These are phyloP conservation scores for Calidris pugnax DNA, from an alignment of 2,113 vertebrate species.

Conservation along the genomic window DNA sequence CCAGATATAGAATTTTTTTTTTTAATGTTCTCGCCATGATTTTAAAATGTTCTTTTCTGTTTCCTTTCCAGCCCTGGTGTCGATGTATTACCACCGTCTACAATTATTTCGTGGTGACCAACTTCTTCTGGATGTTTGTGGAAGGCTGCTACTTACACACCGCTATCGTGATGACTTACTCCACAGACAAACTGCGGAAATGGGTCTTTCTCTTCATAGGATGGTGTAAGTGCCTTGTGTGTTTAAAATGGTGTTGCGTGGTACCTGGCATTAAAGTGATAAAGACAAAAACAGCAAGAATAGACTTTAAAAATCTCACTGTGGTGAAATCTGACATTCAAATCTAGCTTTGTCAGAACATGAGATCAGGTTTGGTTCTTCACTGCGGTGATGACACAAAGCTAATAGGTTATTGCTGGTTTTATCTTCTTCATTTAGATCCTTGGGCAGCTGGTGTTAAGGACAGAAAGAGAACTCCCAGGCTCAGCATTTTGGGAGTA, in stretches of 20 bases:
- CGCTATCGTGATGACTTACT: slow-evolving; percentile 97
- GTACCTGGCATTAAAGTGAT: neutral
- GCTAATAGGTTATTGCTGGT: neutral
- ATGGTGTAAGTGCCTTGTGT: slow-evolving; percentile 87
- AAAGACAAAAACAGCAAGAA: neutral
- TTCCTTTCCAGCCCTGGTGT: slow-evolving; percentile 88
- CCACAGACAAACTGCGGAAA: slow-evolving; percentile 92
- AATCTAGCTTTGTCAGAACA: neutral
- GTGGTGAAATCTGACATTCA: neutral
- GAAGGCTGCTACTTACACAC: slow-evolving; percentile 98
- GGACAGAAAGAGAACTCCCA: neutral
- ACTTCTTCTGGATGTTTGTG: slow-evolving; percentile 99
- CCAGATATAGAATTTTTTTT: neutral
- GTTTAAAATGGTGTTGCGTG: neutral
- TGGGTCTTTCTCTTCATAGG: slow-evolving; percentile 98
- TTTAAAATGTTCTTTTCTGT: neutral
- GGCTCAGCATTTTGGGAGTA: neutral
- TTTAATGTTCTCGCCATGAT: neutral
- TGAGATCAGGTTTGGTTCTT: neutral
- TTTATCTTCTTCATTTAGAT: neutral
- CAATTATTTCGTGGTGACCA: slow-evolving; percentile 99
- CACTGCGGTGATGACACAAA: neutral
- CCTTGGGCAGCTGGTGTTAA: neutral
- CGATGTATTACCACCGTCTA: slow-evolving; percentile 93
- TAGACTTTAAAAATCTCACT: neutral